These are phyloP conservation scores for Apotomis capreana DNA, from an alignment of 2,888 invertebrate species.

Conservation along the genomic window DNA sequence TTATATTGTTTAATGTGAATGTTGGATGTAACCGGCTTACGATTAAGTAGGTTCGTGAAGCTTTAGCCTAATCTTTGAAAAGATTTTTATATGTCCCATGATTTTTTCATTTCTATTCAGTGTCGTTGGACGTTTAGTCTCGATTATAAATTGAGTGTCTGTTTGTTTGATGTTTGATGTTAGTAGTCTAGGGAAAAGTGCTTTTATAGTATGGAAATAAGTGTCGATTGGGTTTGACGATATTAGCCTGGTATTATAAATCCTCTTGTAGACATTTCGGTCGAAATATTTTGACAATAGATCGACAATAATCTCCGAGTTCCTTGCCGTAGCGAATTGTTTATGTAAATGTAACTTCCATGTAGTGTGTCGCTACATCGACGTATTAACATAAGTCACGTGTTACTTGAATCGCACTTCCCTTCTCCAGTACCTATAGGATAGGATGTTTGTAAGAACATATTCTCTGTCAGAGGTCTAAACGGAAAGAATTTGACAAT, in stretches of 20 bases:
- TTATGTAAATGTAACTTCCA: conserved; percentile 13
- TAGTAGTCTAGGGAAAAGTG: conserved; percentile 76
- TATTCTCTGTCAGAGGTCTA: conserved; percentile 5
- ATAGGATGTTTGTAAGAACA: conserved; percentile 19
- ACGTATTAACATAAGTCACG: conserved; percentile 32
- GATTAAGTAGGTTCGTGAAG: conserved; percentile 67
- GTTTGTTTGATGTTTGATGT: conserved; percentile 81
- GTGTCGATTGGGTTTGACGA: conserved; percentile 53
- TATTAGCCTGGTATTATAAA: conserved; percentile 44
- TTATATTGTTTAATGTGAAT: conserved; percentile 35
- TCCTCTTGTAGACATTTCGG: conserved; percentile 18
- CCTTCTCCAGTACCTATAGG: conserved; percentile 21
- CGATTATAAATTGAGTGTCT: conserved; percentile 51
- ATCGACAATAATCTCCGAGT: neutral
- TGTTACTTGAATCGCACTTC: conserved; percentile 37
- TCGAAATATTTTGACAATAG: conserved; percentile 8
- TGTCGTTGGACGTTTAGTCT: conserved; percentile 57
- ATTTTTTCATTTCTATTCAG: conserved; percentile 55
- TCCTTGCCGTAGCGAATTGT: conserved; percentile 13
- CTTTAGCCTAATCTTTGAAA: conserved; percentile 72
- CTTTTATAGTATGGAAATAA: conserved; percentile 71
- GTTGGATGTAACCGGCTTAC: conserved; percentile 60
- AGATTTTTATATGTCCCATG: conserved; percentile 59
- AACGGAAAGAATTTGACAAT: conserved; percentile 27
- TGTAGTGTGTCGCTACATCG: conserved; percentile 15